These are phyloP conservation scores for Drosophila subquinaria DNA, from an alignment of 2,888 invertebrate species.

Conservation along the genomic window DNA sequence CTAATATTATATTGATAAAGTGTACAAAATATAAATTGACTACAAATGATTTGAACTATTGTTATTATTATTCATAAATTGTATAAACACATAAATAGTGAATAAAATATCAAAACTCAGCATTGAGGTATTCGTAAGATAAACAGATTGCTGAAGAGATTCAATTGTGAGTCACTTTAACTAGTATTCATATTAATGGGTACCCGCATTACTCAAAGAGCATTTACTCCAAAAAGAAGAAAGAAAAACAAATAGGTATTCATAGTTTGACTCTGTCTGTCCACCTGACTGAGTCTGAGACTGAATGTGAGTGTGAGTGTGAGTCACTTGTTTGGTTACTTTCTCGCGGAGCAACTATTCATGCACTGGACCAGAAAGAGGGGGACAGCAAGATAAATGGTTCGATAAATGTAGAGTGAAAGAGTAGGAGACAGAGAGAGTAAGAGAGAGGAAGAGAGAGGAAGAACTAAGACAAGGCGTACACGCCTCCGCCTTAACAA, in stretches of 20 bases:
- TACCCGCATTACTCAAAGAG: constrained; percentile 53
- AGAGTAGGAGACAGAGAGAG: neutral
- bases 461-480: constrained; percentile 35
- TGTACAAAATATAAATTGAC: neutral
- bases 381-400: constrained; percentile 21
- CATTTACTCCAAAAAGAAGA: constrained; percentile 38
- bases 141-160: neutral
- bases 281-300: constrained; percentile 11
- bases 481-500: constrained; percentile 56
- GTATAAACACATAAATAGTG: neutral
- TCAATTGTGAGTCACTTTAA: constrained; percentile 24
- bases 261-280: constrained; percentile 9
- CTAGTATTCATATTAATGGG: constrained; percentile 31
- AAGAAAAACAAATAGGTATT: neutral
- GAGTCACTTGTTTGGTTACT: constrained; percentile 62
- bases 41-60: neutral
- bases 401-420: constrained; percentile 4
- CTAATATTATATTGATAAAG: neutral
- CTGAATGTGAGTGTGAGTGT: constrained; percentile 10
- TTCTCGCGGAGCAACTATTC: constrained; percentile 41
- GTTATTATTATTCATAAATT: neutral
- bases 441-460: neutral
- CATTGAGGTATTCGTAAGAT: neutral
- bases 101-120: too few relatives aligned
- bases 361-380: constrained; percentile 21